phyloP scores from a whole-genome alignment of 2,113 vertebrate genomes.

The Thalassoma bifasciatum region DNA sequence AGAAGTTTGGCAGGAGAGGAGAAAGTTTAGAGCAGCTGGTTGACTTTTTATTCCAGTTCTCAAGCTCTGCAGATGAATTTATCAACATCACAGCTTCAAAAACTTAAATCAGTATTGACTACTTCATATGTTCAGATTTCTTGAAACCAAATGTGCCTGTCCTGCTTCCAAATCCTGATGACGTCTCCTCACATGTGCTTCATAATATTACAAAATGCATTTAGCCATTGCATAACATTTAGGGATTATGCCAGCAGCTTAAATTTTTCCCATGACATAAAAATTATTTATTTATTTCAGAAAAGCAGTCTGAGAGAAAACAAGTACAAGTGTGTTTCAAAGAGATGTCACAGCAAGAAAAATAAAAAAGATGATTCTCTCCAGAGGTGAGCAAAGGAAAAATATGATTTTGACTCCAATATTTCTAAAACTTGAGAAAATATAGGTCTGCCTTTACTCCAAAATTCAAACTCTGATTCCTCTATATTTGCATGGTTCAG shows the following conservation, averaged over 20 bases:
- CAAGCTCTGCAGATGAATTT: neutral
- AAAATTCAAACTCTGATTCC: too few species aligned
- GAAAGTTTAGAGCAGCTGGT: too few species aligned
- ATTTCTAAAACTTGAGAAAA: too few species aligned
- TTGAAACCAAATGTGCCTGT: conserved; percentile 2
- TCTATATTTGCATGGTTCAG: too few species aligned
- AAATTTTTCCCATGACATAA: neutral
- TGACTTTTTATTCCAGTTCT: neutral
- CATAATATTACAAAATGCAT: conserved; percentile 3
- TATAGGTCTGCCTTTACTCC: too few species aligned
- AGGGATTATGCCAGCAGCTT: neutral
- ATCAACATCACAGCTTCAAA: too few species aligned
- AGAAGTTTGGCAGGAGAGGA: neutral
- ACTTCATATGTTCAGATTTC: neutral
- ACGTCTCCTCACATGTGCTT: neutral
- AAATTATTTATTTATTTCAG: neutral
- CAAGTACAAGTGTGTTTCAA: neutral
- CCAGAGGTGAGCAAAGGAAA: neutral
- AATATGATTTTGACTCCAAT: neutral
- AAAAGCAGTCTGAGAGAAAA: neutral
- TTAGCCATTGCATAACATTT: neutral
- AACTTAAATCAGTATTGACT: neutral
- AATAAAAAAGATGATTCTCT: neutral
- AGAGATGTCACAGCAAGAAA: neutral
- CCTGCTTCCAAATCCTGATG: neutral